These are phyloP conservation scores for Myotis yumanensis DNA, from an alignment of 2,113 vertebrate genomes.

Conservation along the genomic window DNA sequence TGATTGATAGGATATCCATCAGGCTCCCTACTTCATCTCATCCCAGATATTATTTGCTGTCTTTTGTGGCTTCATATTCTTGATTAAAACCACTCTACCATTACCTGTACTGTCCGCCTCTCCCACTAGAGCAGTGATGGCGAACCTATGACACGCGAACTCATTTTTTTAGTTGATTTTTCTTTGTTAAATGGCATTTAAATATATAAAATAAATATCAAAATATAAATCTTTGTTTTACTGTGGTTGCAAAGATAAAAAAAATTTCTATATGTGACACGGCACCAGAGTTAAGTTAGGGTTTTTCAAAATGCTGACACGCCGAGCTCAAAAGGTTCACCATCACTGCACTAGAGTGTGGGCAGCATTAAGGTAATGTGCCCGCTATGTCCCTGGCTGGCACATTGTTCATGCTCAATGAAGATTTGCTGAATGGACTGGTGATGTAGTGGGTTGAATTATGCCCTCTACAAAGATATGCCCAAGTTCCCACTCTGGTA, in stretches of 20 bases:
- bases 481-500: background rate
- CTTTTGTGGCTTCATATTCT: background rate
- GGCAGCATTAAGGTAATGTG: background rate
- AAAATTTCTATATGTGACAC: no score
- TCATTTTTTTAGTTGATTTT: no score
- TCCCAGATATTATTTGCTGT: background rate
- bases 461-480: background rate
- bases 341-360: background rate
- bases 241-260: no score
- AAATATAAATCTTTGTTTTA: no score
- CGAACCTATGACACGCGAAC: no score
- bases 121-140: background rate
- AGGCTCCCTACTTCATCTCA: background rate
- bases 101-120: background rate
- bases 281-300: no score
- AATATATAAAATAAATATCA: no score
- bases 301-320: no score
- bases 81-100: background rate
- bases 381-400: background rate
- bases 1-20: background rate
- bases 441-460: background rate
- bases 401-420: background rate
- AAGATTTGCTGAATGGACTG: background rate
- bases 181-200: no score
- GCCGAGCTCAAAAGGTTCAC: no score